Base-by-base conservation (phyloP, 2,113 vertebrate species). In the Anarrhichthys ocellatus region DNA sequence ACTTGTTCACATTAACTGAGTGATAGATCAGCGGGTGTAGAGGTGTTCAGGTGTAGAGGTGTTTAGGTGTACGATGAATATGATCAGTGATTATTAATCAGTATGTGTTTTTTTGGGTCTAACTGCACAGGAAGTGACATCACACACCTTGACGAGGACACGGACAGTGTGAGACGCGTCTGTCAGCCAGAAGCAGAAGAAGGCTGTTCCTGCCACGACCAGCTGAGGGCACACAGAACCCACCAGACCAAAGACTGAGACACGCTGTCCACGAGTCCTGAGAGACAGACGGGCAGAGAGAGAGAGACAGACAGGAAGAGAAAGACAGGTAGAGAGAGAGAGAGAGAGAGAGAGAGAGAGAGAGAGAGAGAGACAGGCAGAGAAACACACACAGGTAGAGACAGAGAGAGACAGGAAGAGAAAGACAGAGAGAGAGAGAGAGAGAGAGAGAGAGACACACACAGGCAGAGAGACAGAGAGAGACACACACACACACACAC, bases 131-230 rank as follows among this genome's bases (percentile, higher is more conserved):
- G 59, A n/a, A 38, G 58, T 63, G 67, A 79, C 67, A 71, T 78
- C 18, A 64, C 52, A 76, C n/a, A 46, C 97, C 87, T 93, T 95
- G 15, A 97, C 94, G 36, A 97, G 90, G 22, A 97, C 91, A 50
- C 96, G 91, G 0, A 96, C 20, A 6, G 24, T 27, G 18, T 24
- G 42, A 6, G 1, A 50, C 48, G 22, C 84, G 5, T 88, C 84
- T 2, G 88, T 94, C 87, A 96, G 92, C 1, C 89, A 88, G 42
- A 97, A 93, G 76, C 93, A 96, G 92, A 97, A 98, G 88, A 97
- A 97, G 0, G 82, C 72, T 1, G 94, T 96, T 42, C 88, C 94
- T 36, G 40, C 40, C 13, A 97, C 85, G 36, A 68, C 82, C 86
- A 98, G 91, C 69, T 95, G 92, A 18, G 96, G 94, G 64, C 94